These are phyloP conservation scores for Temnopleurus reevesii DNA, from an alignment of 53 echinoderm and acorn worm genomes.

Conservation along the genomic window DNA sequence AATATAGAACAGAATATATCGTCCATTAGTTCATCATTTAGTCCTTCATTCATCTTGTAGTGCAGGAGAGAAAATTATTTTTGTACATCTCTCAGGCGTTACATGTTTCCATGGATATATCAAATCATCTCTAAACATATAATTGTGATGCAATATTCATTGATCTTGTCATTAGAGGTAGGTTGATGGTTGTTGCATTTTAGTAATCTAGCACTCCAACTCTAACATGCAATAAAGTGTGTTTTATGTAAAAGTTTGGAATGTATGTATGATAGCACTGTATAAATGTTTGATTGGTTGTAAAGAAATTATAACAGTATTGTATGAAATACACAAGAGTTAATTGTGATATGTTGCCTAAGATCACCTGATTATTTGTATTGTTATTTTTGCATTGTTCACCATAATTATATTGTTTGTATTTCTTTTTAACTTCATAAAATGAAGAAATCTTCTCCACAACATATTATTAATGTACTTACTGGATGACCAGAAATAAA, in stretches of 20 bases:
- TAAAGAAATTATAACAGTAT: not conserved
- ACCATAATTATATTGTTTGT: no score
- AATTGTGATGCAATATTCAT: conserved; percentile 1
- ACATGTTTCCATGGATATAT: not conserved
- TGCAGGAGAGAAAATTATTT: not conserved
- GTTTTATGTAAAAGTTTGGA: not conserved
- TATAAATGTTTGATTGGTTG: not conserved
- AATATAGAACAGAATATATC: conserved; percentile 54
- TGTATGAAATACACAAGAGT: not conserved
- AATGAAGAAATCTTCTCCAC: no score
- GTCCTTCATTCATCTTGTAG: not conserved
- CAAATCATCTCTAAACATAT: not conserved
- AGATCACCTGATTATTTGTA: no score
- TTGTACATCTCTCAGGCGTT: conserved; percentile 36
- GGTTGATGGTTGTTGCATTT: not conserved
- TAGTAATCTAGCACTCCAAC: not conserved
- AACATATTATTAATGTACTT: no score
- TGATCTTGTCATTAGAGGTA: not conserved
- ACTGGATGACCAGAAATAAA: no score
- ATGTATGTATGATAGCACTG: not conserved
- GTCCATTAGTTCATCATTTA: not conserved
- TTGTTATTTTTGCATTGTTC: no score
- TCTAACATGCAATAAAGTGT: not conserved
- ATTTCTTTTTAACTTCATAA: no score
- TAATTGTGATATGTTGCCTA: not conserved